Evolutionary conservation across 2,113 vertebrate species (phyloP), one percentile per base, ranked within the genome.

Genomic region (Rousettus leschenaultii): DNA sequence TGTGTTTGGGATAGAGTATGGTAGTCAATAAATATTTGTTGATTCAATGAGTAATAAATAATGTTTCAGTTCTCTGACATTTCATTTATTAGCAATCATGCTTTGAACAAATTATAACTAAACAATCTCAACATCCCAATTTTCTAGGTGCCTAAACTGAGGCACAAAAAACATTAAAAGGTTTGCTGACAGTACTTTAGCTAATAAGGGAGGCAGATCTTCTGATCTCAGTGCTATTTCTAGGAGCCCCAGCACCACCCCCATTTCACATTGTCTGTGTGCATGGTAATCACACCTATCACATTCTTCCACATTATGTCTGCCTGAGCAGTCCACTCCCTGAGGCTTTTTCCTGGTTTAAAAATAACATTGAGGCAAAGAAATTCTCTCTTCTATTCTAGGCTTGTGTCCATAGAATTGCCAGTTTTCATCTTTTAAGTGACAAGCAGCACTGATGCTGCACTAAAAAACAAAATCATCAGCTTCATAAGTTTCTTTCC

Each of bases 291-390:
- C 95, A 92, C 94, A 97, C 87, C 85, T 71, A 92, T 84, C 82
- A 65, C 5, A 35, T 66, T 89, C 71, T 35, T 88, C 83, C 86
- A 79, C 7, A 55, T 74, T 86, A 82, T 70, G 59, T 63, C 40
- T 92, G 80, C 92, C 55, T 68, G 30, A 97, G 86, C 57, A 89
- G 84, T 90, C 71, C 48, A 84, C 59, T 92, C 93, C 89, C 78
- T 71, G 84, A 86, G 96, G 88, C 65, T 30, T 71, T 45, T 79
- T 91, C 74, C 86, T 57, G 9, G 22, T 79, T 93, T 94, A 94
- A 97, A 98, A 97, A 97, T 97, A 97, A 92, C 93, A 93, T 0
- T 38, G 33, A 92, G 48, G 77, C 80, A 95, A 92, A 96, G 45
- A 93, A 89, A 91, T 38, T 43, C 71, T 93, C 91, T 95, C 84